Conservation (phyloP, 2,797 vertebrate genomes). For the Petrocephalus schoutedeni region DNA sequence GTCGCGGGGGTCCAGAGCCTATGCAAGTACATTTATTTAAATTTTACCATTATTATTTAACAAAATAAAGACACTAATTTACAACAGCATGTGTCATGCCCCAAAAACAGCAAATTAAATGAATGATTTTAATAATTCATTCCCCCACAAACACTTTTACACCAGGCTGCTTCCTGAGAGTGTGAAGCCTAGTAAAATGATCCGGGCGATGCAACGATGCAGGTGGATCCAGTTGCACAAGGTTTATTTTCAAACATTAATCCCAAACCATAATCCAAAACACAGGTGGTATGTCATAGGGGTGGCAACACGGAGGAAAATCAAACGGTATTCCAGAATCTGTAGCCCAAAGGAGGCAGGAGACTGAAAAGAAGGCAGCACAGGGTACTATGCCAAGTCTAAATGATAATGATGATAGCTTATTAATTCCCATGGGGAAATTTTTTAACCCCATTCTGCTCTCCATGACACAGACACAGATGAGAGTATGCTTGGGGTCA, state of each 20-base stretch:
- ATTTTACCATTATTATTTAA: not conserved
- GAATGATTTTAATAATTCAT: not conserved
- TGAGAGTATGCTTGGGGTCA: not conserved
- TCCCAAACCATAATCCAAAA: slow-evolving; percentile 3
- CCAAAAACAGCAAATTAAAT: not conserved
- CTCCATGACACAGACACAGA: not conserved
- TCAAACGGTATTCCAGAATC: not conserved
- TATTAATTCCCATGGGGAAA: not conserved
- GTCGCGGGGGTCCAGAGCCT: not conserved
- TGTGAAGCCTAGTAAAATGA: not conserved
- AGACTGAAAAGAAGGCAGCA: not conserved
- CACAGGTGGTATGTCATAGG: not conserved
- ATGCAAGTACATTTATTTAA: not conserved
- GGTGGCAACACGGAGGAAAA: not conserved
- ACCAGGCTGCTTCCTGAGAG: not conserved
- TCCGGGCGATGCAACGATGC: not conserved
- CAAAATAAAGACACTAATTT: not conserved
- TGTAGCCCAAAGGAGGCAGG: not conserved
- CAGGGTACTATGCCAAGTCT: not conserved
- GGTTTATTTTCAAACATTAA: not conserved
- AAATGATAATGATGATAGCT: not conserved
- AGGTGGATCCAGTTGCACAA: not conserved
- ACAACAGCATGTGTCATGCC: not conserved
- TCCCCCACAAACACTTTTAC: not conserved
- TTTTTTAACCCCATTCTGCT: not conserved